Conservation (phyloP, 2,797 vertebrate genomes). For the Urocyon cinereoargenteus region DNA sequence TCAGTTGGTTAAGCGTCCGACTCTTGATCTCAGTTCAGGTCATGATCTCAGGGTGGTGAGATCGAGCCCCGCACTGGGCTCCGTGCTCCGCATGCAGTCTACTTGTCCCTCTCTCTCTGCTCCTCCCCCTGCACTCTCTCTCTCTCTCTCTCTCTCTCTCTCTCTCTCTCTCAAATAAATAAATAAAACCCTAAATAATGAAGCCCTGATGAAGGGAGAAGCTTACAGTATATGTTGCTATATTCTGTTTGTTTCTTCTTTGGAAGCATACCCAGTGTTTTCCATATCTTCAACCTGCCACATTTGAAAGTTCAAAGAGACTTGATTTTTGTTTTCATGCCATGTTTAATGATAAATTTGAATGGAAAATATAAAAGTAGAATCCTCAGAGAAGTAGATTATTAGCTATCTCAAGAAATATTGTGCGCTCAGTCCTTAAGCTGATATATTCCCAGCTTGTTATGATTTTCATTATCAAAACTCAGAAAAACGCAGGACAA, state of each 20-base stretch:
- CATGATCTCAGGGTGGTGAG: neutral
- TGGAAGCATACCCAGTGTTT: neutral
- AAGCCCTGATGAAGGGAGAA: neutral
- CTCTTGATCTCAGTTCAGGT: neutral
- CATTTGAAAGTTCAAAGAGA: neutral
- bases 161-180: too few species aligned
- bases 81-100: neutral
- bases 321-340: conserved; percentile 33
- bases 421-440: neutral
- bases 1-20: neutral
- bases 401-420: neutral
- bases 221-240: neutral
- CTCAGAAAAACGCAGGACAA: neutral
- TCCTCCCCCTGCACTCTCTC: too few species aligned
- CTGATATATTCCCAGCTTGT: neutral
- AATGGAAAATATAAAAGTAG: conserved; percentile 1
- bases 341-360: neutral
- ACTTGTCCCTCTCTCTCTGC: neutral
- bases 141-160: too few species aligned
- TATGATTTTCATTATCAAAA: neutral
- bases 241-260: neutral
- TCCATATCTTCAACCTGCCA: neutral
- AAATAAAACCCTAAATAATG: neutral
- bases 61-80: accelerated
- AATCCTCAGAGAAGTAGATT: neutral